These are phyloP conservation scores for Eurystomus glaucurus DNA, from an alignment of 2,797 vertebrate species.

Conservation along the genomic window DNA sequence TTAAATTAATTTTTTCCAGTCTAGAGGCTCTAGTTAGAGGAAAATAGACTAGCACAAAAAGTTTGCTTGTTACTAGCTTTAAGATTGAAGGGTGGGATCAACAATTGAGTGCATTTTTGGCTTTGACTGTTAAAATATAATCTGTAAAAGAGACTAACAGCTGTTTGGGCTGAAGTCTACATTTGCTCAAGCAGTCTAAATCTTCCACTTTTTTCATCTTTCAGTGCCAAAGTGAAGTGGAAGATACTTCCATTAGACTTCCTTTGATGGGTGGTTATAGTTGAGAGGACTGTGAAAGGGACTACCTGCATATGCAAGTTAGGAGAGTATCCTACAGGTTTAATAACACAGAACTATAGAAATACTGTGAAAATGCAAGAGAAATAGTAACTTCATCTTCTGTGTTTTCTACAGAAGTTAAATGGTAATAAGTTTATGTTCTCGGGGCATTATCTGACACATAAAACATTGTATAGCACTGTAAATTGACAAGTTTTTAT, in stretches of 20 bases:
- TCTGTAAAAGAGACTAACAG: neutral
- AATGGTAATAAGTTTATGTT: neutral
- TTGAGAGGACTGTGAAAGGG: neutral
- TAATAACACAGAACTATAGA: neutral
- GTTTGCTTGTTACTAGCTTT: neutral
- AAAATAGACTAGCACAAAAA: neutral
- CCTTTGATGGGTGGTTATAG: neutral
- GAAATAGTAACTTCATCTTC: neutral
- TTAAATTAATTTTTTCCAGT: neutral
- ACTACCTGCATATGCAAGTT: neutral
- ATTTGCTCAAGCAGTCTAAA: neutral
- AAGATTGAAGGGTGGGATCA: neutral
- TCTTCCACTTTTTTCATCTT: neutral
- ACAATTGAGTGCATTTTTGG: neutral
- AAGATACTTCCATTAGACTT: neutral
- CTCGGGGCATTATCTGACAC: rapidly evolving
- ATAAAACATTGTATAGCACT: neutral
- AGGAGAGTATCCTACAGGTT: neutral
- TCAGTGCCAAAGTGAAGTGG: neutral
- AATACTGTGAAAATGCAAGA: neutral
- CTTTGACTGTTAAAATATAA: neutral
- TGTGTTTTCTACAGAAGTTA: neutral
- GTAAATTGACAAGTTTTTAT: neutral
- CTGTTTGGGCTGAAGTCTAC: neutral
- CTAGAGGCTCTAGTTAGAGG: neutral